Base-by-base conservation (phyloP, 2,797 vertebrate genomes). In the Spheniscus humboldti region DNA sequence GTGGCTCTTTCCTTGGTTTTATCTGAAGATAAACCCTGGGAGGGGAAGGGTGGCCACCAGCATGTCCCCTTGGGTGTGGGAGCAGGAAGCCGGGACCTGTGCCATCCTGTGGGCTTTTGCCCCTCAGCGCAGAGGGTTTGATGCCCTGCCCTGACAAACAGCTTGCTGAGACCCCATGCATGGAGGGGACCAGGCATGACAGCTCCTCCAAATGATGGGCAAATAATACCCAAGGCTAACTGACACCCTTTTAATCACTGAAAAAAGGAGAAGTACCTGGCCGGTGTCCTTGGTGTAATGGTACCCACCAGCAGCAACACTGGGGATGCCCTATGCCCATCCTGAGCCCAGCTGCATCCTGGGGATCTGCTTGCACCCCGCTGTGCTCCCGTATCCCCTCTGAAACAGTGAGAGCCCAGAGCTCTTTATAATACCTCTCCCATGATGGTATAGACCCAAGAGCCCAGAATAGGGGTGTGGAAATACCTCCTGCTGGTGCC, bases 11-110 rank as follows among this genome's bases (percentile, higher is more conserved):
- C 81, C 23, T 50, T 15, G 11, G 25, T 35, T 62, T 35, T 7
- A 7, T 17, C 37, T 57, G 78, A 43, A 43, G 19, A 27, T 33
- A 30, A 57, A 41, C 25, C 19, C 37, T 11, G 22, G 47, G 31
- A 53, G 31, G 45, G 19, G 45, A 9, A 56, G 17, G 56, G 37
- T 13, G 39, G 28, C 10, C 5, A 6, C 56, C 39, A 15, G 25
- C 2, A 0, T 22, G 4, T 18, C 33, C 30, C 24, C 15, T 10
- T 0, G 3, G 23, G 25, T 0, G 6, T 2, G 22, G 57, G 57
- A 81, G n/a, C 6, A 3, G 60, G 69, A 22, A 41, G 22, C 18
- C 4, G 2, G 74, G 63, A 50, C 10, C 31, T 24, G 45, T 17
- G 23, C 35, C 31, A 4, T 22, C 39, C 45, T 7, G 0, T 2